Evolutionary conservation across 2,888 invertebrate species (phyloP), one percentile per base, ranked within the genome.

Genomic region (Eubasilissa splendida): DNA sequence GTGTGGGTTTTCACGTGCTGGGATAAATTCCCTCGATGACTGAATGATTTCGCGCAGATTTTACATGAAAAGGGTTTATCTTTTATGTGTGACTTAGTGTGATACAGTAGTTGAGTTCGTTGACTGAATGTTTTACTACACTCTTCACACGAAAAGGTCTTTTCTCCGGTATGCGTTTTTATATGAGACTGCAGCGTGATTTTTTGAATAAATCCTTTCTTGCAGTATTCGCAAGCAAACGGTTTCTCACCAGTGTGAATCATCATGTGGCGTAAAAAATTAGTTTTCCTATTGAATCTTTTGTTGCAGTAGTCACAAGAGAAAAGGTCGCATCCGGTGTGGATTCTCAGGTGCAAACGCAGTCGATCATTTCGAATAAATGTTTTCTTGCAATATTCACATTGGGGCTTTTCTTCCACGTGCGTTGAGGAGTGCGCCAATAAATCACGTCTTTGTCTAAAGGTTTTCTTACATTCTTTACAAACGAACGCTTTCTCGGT

Each of bases 221-320:
- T 31, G 60, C 60, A 63, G 33, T 63, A 63, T 5, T 63, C 60
- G 12, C 60, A 63, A 9, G 33, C 10, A 63, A 63, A 63, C 4
- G 60, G 60, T 63, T 63, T 63, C 31, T 63, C 60, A 11, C 60
- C 60, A 4, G 60, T 63, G 60, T 63, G 60, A 31, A 63, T 63
- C 12, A 22, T 63, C 22, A 31, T 63, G 12, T 63, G 60, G 12
- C 22, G 22, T 1, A 63, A 31, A 31, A 63, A 63, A 31, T 22
- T 31, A 63, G 33, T 22, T 22, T 22, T 22, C 22, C 22, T 22
- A 22, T 31, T 63, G 22, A 63, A 63, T 10, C 22, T 63, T 2
- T 31, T 63, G 31, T 31, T 31, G 22, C 60, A 63, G 31, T 31
- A 22, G 14, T 63, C 33, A 14, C 60, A 63, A 31, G 60, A 63